These are phyloP conservation scores for Cyphomyrmex costatus DNA, from an alignment of 1,140 invertebrate species.

Conservation along the genomic window DNA sequence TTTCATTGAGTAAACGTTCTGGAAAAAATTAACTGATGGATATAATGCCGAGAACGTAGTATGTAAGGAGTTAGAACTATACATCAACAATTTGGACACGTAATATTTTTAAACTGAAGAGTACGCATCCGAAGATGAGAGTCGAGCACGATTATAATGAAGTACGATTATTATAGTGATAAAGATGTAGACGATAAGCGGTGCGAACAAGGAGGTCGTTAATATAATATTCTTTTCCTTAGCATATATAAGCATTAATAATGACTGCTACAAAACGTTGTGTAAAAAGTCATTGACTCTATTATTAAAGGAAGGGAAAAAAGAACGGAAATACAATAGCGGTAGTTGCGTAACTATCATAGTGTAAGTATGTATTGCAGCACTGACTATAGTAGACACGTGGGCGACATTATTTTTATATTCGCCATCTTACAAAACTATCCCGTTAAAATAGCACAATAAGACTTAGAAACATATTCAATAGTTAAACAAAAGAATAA, in stretches of 20 bases:
- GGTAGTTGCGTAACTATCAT: conserved; percentile 51
- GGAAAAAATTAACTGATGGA: conserved; percentile 1
- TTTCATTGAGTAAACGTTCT: conserved; percentile 23
- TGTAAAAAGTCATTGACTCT: conserved; percentile 35
- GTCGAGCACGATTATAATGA: no score
- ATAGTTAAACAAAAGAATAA: background rate
- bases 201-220: conserved; percentile 48
- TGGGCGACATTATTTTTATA: conserved; percentile 1
- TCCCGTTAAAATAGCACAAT: background rate
- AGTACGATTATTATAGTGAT: conserved; percentile 6
- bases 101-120: conserved; percentile 1
- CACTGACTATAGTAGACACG: no score
- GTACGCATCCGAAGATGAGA: background rate
- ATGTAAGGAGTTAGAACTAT: background rate
- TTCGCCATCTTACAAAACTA: background rate
- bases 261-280: conserved; percentile 23
- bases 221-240: conserved; percentile 67
- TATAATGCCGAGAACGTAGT: conserved; percentile 30
- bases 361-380: conserved; percentile 11
- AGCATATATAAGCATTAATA: conserved; percentile 44
- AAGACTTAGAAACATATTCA: background rate
- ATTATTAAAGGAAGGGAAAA: conserved; percentile 20
- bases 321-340: conserved; percentile 50
- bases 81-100: conserved; percentile 7
- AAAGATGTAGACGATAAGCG: conserved; percentile 61